Conservation (phyloP, 1,140 invertebrate species). For the Habropoda laboriosa region DNA sequence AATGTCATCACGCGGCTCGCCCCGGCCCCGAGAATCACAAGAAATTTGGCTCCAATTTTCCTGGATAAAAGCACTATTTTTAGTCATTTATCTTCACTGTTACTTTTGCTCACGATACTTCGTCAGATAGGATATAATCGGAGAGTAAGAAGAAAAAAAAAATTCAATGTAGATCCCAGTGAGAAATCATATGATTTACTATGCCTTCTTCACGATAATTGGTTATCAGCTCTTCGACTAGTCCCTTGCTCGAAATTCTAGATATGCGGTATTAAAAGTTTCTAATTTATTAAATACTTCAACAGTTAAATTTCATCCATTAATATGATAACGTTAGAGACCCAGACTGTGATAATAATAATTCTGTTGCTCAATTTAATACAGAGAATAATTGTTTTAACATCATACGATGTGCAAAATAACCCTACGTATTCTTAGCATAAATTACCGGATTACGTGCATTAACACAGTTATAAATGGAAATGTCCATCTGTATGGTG, state of each 20-base stretch:
- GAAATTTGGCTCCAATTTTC: conserved; percentile 49
- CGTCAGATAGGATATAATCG: conserved; percentile 16
- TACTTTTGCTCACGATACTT: neutral
- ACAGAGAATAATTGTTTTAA: neutral
- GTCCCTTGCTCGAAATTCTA: neutral
- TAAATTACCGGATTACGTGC: neutral
- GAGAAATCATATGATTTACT: neutral
- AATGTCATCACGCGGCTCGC: conserved; percentile 16
- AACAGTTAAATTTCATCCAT: neutral
- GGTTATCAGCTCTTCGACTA: neutral
- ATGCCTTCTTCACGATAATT: neutral
- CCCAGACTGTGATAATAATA: neutral
- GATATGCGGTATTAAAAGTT: neutral
- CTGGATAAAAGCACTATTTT: conserved; percentile 61
- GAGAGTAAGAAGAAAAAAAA: neutral
- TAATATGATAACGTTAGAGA: neutral
- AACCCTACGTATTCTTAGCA: neutral
- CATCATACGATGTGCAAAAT: neutral
- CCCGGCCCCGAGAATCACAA: neutral
- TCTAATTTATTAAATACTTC: neutral
- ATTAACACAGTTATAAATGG: neutral
- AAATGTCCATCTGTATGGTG: neutral
- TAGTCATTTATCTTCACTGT: conserved; percentile 42
- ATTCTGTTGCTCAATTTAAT: neutral
- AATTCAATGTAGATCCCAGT: neutral